Conservation (phyloP, 2,888 invertebrate species). For the Epirrita christyi region DNA sequence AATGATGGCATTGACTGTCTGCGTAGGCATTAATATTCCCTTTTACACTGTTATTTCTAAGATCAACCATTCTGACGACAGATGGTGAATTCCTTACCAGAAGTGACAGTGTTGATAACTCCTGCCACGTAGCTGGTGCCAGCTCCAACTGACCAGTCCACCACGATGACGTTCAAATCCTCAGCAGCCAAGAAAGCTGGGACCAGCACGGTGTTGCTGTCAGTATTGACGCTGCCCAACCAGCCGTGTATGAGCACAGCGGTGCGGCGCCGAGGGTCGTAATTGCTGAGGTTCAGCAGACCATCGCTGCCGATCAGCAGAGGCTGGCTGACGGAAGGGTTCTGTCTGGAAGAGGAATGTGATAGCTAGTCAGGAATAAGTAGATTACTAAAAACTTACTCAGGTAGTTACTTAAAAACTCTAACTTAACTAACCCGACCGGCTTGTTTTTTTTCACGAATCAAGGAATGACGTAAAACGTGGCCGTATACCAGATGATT, state of each 20-base stretch:
- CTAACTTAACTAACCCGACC: no score
- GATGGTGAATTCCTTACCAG: conserved; percentile 40
- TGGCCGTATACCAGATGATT: no score
- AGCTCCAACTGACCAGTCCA: conserved; percentile 48
- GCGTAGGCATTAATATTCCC: no score
- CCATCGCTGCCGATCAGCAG: conserved; percentile 40
- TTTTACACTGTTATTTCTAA: no score
- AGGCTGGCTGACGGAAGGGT: conserved; percentile 56
- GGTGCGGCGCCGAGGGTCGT: conserved; percentile 46
- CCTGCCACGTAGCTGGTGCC: conserved; percentile 47
- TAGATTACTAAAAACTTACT: no score
- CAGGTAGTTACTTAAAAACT: no score
- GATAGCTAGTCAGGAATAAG: no score
- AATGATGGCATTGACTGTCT: no score
- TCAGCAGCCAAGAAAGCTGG: conserved; percentile 48
- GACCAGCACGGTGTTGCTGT: conserved; percentile 45
- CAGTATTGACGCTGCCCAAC: conserved; percentile 43
- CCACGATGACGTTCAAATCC: conserved; percentile 47
- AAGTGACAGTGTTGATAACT: conserved; percentile 46
- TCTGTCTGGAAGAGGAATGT: conserved; percentile 44
- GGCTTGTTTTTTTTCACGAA: no score
- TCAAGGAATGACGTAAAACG: no score
- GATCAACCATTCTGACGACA: no score
- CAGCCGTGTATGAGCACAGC: conserved; percentile 57
- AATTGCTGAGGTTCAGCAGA: conserved; percentile 50